A percentile compares a stretch with the other conserved stretches of the same genome.
Evolutionary conservation across 2,113 vertebrate species (phyloP).

Genomic region (Channa maculata): DNA sequence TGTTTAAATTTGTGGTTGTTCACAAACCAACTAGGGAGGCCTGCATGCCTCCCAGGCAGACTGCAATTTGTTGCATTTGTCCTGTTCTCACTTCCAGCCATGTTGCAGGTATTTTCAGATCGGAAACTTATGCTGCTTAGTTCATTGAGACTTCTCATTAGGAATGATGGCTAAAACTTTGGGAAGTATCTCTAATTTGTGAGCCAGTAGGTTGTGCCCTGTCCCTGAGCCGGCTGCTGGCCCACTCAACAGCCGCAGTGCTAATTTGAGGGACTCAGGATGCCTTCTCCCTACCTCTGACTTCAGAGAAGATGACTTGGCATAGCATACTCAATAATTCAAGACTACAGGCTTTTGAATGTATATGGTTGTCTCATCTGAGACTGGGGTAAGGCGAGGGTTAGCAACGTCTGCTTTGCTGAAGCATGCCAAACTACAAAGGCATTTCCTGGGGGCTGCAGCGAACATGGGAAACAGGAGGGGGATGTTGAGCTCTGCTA

Average conservation of each 20-base stretch:
- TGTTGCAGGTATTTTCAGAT: no score
- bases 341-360: slow-evolving; percentile 72
- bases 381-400: slow-evolving; percentile 75
- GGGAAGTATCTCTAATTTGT: background rate
- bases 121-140: no score
- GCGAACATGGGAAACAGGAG: slow-evolving; percentile 61
- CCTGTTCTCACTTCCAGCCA: no score
- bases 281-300: slow-evolving; percentile 61
- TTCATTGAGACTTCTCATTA: background rate
- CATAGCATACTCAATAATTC: slow-evolving; percentile 75
- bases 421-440: slow-evolving; percentile 76
- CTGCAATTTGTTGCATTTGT: no score
- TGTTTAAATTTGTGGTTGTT: no score
- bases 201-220: background rate
- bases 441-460: slow-evolving; percentile 72
- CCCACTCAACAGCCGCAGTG: slow-evolving; percentile 49
- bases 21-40: no score
- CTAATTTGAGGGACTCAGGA: slow-evolving; percentile 71
- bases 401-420: slow-evolving; percentile 68
- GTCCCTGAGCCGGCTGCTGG: slow-evolving; percentile 13
- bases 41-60: no score
- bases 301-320: slow-evolving; percentile 76
- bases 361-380: slow-evolving; percentile 71
- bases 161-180: background rate
- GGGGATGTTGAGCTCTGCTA: slow-evolving; percentile 60